These are phyloP conservation scores for Eudasyphora cyanicolor DNA, from an alignment of 2,888 invertebrate genomes.

Conservation along the genomic window DNA sequence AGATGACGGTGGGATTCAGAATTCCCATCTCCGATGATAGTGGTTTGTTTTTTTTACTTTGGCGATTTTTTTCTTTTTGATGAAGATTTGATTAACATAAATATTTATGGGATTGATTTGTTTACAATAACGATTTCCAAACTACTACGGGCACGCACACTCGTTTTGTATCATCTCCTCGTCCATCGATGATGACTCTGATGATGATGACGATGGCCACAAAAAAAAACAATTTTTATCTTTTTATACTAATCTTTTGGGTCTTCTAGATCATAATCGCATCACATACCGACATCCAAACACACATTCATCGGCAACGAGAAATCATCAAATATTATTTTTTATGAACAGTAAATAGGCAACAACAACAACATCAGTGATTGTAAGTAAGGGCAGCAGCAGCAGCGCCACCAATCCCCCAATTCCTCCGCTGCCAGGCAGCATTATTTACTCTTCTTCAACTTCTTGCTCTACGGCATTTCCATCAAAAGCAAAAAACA, in stretches of 20 bases:
- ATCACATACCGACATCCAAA: constrained; percentile 16
- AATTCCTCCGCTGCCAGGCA: constrained; percentile 35
- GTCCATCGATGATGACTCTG: constrained; percentile 4
- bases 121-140: constrained; percentile 48
- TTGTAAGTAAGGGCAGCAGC: constrained; percentile 9
- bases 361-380: constrained; percentile 10
- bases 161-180: background rate
- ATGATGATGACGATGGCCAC: constrained; percentile 23
- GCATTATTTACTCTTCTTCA: background rate
- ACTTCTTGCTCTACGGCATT: background rate
- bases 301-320: background rate
- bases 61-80: constrained; percentile 3
- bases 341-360: constrained; percentile 13
- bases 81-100: constrained; percentile 56
- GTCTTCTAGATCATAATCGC: constrained; percentile 32
- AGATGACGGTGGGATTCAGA: background rate
- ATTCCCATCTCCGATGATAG: background rate
- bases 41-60: constrained; percentile 23
- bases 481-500: constrained; percentile 19
- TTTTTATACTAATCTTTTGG: constrained; percentile 40
- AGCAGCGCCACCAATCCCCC: constrained; percentile 17
- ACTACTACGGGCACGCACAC: background rate
- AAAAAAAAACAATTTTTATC: constrained; percentile 37
- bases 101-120: constrained; percentile 55
- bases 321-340: constrained; percentile 26